Evolutionary conservation across 2,888 invertebrate genomes (phyloP).

Genomic region (Sturmia bella): DNA sequence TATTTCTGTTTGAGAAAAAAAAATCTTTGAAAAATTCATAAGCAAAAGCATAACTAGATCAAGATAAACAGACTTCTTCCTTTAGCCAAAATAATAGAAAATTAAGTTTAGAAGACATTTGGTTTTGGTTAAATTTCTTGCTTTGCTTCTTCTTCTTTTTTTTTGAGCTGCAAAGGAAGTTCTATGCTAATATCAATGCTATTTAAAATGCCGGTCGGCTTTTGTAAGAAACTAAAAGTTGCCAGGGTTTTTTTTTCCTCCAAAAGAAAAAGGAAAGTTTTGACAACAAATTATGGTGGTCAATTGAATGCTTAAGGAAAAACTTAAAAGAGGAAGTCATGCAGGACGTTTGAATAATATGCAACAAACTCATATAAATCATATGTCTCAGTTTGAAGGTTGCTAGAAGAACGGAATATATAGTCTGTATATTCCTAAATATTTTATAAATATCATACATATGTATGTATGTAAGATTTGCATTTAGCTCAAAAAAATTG

Average conservation of each 20-base stretch:
- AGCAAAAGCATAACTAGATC: constrained; percentile 69
- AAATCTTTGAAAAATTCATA: constrained; percentile 65
- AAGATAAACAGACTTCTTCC: constrained; percentile 61
- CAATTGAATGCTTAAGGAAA: constrained; percentile 60
- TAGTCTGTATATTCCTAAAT: background rate
- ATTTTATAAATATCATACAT: constrained; percentile 7
- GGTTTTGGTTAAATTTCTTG: too few relatives aligned
- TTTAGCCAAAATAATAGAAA: constrained; percentile 37
- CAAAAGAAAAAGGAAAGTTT: constrained; percentile 44
- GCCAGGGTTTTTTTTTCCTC: background rate
- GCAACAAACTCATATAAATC: constrained; percentile 27
- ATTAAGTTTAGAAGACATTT: constrained; percentile 52
- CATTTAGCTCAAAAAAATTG: background rate
- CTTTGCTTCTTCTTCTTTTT: constrained; percentile 38
- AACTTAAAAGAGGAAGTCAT: constrained; percentile 30
- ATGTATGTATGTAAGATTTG: too few relatives aligned
- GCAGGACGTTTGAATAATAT: constrained; percentile 52
- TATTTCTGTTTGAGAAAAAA: background rate
- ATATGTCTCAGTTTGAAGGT: constrained; percentile 13
- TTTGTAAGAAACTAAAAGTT: constrained; percentile 53
- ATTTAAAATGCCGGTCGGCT: constrained; percentile 67
- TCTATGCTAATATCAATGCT: constrained; percentile 68
- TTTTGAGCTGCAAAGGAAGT: constrained; percentile 54
- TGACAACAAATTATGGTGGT: constrained; percentile 64
- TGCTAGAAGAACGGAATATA: background rate